Evolutionary conservation across 2,888 invertebrate genomes (phyloP), one percentile per base, ranked within the genome.

Genomic region (Stenodema calcarata): DNA sequence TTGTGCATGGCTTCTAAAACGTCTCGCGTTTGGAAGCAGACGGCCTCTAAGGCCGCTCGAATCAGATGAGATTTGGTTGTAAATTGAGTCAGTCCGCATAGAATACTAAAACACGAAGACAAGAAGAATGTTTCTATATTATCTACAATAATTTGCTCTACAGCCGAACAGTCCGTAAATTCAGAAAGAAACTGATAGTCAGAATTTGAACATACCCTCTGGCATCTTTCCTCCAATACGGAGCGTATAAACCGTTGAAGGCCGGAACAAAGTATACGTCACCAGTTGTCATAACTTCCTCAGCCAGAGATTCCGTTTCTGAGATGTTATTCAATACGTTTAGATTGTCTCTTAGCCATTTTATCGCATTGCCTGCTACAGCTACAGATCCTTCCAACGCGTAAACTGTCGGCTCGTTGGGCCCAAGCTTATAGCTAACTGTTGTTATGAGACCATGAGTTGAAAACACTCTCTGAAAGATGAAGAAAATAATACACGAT

Each of bases 251-350:
- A 0, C 99, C 99, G 75, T 96, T 97, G 91, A 99, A 99, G 0
- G 99, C 99, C 0, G 99, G 99, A 35, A 99, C 99, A 91, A 99
- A 99, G 91, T 98, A 99, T 16, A 99, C 98, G 90, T 98, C 99
- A 0, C 97, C 97, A 0, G 98, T 97, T 73, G 95, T 95, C 90
- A 95, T 94, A 47, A 99, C 99, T 88, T 93, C 93, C 41, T 94
- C 93, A 0, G 97, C 97, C 82, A 97, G 93, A 28, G 93, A 90
- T 90, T 95, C 89, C 89, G 91, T 95, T 83, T 94, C 93, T 0
- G 93, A 92, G 0, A 95, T 94, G 89, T 95, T 94, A 47, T 95
- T 93, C 88, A 99, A 94, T 1, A 99, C 93, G 30, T 95, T 95
- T 90, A 99, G 92, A 90, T 98, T 99, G 91, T 98, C 97, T 62